Evolutionary conservation across 2,888 invertebrate genomes (phyloP), one percentile per base, ranked within the genome.

Genomic region (Pegoplata infirma): DNA sequence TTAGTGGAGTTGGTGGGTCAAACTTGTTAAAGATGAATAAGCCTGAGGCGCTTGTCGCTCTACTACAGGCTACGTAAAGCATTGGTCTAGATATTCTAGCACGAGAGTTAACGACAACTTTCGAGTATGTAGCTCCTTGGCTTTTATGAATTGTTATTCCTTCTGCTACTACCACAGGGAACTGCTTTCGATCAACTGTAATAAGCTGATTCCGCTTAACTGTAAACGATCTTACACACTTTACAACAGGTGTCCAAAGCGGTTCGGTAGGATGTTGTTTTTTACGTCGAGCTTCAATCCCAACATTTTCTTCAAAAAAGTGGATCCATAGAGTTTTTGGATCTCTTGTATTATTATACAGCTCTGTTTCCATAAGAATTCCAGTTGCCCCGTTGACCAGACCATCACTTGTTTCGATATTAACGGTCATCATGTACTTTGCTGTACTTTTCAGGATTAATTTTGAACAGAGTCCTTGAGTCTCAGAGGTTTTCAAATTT

Each of bases 381-480:
- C 71, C 64, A 5, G 61, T 28, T 12, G 59, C 71, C 32, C 71
- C 77, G 58, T 78, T 78, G 6, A 77, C 77, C n/a, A 68, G 51
- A 17, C 77, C 72, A 63, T 77, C 77, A 16, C 19, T 6, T n/a
- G 68, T 73, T 14, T 77, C 55, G 2, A 73, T 63, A 28, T 77
- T 77, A 0, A 72, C 40, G 3, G 40, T 40, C 40, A 40, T 40
- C 40, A 40, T 40, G 12, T 40, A 40, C n/a, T 40, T 40, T 8
- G 40, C 40, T 40, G 40, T 40, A 8, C 12, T 10, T n/a, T 40
- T 40, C 12, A 40, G 12, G 8, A 12, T 40, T 12, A 40, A 40
- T 40, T 40, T n/a, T 8, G n/a, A 40, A 12, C 40, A 40, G 3
- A 40, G 12, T 5, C 40, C 40, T 40, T 40, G 40, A 40, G 6